Base-by-base conservation (phyloP, 2,797 vertebrate species). In the Semaprochilodus insignis region DNA sequence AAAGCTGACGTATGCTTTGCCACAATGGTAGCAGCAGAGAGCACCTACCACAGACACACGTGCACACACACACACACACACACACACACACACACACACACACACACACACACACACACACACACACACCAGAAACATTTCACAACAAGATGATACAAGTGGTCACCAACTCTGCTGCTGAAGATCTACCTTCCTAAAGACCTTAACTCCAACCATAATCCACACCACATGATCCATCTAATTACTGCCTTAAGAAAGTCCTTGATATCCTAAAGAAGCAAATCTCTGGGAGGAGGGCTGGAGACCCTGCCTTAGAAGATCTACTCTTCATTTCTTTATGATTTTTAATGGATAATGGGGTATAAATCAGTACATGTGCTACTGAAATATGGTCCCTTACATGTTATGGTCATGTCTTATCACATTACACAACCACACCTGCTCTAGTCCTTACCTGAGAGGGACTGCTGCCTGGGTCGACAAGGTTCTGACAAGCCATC, bases 1-100 rank as follows among this genome's bases (percentile, higher is more conserved):
- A 99, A 91, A n/a, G 97, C 97, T 0, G 97, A 99, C 0, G 98
- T 99, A 86, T 99, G 98, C 65, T 99, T 99, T 86, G 98, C 98
- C 72, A 99, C 97, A 13, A 99, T 99, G 0, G 98, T 99, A 85
- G 97, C 98, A 10, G 97, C 97, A 0, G 98, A 99, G 52, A 99
- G 91, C 34, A 98, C 97, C 98, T 99, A 90, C 16, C 6, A 75
- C 25, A 57, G 1, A 21, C 16, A 77, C 17, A 66, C 17, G 6
- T 17, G 6, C 44, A 19, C 2, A 74, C 15, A 19, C 10, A 14
- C 14, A 48, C 1, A 73, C 70, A 54, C 8, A 23, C 25, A 51
- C 10, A 31, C 13, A 11, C 1, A 21, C 31, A 21, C 16, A 72
- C 25, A 66, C 17, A 13, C 44, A 13, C 44, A 19, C 6, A 73